Evolutionary conservation across 2,888 invertebrate genomes (phyloP).

Genomic region (Mycalesis mineus): DNA sequence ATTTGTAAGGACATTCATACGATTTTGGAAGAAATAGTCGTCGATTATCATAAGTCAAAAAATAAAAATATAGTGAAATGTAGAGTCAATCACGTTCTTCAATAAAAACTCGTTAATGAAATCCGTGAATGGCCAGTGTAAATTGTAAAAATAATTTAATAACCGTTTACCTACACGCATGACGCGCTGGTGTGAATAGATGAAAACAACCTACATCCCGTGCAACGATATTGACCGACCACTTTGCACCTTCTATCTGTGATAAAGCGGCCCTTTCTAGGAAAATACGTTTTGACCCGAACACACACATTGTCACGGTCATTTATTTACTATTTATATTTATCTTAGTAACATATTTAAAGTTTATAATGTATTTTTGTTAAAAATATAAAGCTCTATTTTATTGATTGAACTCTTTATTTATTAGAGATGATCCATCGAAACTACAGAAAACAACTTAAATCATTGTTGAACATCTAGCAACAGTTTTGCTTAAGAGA

Average conservation of each 20-base stretch:
- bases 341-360: neutral
- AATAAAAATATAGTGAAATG: neutral
- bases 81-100: neutral
- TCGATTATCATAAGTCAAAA: too few species aligned
- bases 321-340: neutral
- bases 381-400: too few species aligned
- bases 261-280: slow-evolving; percentile 60
- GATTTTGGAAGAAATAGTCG: too few species aligned
- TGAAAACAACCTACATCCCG: slow-evolving; percentile 39
- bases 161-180: slow-evolving; percentile 20
- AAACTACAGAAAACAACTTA: too few species aligned
- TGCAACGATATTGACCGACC: slow-evolving; percentile 55
- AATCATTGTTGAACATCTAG: too few species aligned
- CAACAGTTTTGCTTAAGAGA: too few species aligned
- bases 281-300: slow-evolving; percentile 43
- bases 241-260: slow-evolving; percentile 59
- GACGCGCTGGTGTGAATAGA: slow-evolving; percentile 43
- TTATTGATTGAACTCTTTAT: too few species aligned
- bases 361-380: too few species aligned
- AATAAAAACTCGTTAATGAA: neutral
- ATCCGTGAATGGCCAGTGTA: slow-evolving; percentile 11
- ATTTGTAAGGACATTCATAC: neutral
- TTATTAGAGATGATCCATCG: too few species aligned
- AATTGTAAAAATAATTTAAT: slow-evolving; percentile 21
- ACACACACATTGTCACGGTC: slow-evolving; percentile 3